Evolutionary conservation across 2,113 vertebrate species (phyloP), one percentile per base, ranked within the genome.

Genomic region (Sinocyclocheilus maitianheensis): DNA sequence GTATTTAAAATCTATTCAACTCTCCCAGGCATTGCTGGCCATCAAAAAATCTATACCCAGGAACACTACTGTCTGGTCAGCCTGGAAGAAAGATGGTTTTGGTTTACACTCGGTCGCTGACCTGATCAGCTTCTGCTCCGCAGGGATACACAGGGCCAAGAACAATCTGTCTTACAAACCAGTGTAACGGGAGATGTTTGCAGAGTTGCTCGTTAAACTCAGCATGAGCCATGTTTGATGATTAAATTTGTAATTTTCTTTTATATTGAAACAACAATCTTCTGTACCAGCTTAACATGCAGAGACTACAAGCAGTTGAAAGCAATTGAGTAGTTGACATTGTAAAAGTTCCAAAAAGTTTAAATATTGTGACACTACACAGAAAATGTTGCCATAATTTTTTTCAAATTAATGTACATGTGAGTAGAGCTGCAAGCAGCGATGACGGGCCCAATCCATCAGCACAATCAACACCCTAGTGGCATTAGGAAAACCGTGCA

Each of bases 1-100:
- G 51, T 55, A 60, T 86, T 81, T 88, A 79, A 90, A 86, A 89
- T 83, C 83, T 48, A 24, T 86, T 85, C 88, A 77, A 71, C 22
- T 84, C 63, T 77, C 76, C 7, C 5, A 84, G 82, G 74, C 46
- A 62, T 82, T 9, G 60, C 26, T 55, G 24, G 80, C 37, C 86
- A 72, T 85, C 58, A 78, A 30, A 60, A 83, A 85, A 87, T 77
- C 71, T 46, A 77, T 87, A 84, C 62, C 13, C 20, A 24, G 48
- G 58, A 60, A 60, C 67, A 63, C 37, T 37, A 13, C 76, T 63
- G 77, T 75, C 82, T 69, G 20, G 37, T 80, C 48, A 48, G 65
- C 13, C 55, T 65, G 51, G 24, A 77, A 71, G 77, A 87, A 79
- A 37, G 53, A 84, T 81, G 46, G 71, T 83, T 60, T 87, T 65